Evolutionary conservation across 2,888 invertebrate species (phyloP).

Genomic region (Cephus sareptanus): DNA sequence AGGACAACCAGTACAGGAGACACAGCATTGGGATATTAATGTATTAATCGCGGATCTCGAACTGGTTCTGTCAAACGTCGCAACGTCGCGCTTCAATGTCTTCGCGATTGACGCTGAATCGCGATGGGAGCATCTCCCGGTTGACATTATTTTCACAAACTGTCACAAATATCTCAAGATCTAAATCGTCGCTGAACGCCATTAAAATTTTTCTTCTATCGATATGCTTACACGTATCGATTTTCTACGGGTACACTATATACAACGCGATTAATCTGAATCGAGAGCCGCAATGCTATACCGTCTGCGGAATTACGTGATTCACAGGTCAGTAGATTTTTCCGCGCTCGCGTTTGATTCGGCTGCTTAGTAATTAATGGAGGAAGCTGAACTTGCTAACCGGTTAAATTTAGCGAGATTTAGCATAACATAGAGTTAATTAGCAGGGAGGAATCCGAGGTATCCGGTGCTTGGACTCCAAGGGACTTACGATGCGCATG

Average conservation of each 20-base stretch:
- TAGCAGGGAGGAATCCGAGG: constrained; percentile 61
- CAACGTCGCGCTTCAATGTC: not conserved
- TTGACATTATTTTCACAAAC: not conserved
- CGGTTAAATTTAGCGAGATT: constrained; percentile 59
- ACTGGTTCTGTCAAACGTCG: not conserved
- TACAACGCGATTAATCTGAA: not conserved
- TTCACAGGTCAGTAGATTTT: not conserved
- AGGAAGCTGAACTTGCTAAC: constrained; percentile 14
- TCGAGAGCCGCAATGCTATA: not conserved
- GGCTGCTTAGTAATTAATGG: constrained; percentile 7
- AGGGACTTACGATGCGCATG: constrained; percentile 7
- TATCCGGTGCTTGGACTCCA: constrained; percentile 30
- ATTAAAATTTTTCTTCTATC: not conserved
- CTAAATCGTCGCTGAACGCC: not conserved
- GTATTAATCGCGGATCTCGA: not conserved
- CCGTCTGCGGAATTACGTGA: not conserved
- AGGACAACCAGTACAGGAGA: not conserved
- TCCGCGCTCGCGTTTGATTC: constrained; percentile 14
- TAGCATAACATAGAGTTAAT: constrained; percentile 64
- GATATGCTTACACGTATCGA: not conserved
- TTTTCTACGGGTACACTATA: not conserved
- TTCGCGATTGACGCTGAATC: not conserved
- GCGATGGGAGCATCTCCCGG: not conserved
- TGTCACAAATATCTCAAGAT: not conserved
- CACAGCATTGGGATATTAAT: not conserved